Evolutionary conservation across 1,140 invertebrate genomes (phyloP), one percentile per base, ranked within the genome.

Genomic region (Euschistus heros): DNA sequence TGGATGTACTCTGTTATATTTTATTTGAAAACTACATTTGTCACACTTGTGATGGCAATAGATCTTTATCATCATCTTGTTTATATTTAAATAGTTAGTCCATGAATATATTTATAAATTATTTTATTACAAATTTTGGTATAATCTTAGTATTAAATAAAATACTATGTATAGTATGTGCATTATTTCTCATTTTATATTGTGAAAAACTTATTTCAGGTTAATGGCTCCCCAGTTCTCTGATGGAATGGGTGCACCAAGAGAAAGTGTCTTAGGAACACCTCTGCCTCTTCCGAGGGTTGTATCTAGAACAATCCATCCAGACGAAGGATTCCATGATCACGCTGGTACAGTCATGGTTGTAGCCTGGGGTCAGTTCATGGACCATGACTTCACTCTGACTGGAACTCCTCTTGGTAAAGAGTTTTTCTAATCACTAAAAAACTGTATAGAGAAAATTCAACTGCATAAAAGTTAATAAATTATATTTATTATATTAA

Each of bases 171-270:
- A n/a, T n/a, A n/a, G n/a, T n/a, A n/a, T n/a, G n/a, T n/a, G n/a
- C n/a, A n/a, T n/a, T n/a, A n/a, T n/a, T n/a, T n/a, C n/a, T n/a
- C n/a, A n/a, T n/a, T n/a, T n/a, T n/a, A n/a, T n/a, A n/a, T n/a
- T n/a, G n/a, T n/a, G n/a, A 5, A 30, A 30, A 37, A 10, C 22
- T 26, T 54, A 27, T 64, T 24, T 89, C 24, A 82, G 94, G 65
- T 77, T 92, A n/a, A 70, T 96, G 50, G 80, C 84, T 6, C 81
- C 92, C 0, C 81, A 83, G 59, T 98, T 97, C 76, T 82, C 84
- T 22, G 92, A 95, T 77, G 90, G 91, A 86, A 80, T 83, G 76
- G 71, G 71, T 46, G 68, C 67, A 2, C 75, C 75, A 13, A 68
- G 74, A 52, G 66, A 68, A 0, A 69, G 69, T 18, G 63, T 68